These are phyloP conservation scores for Lophotriccus pileatus DNA, from an alignment of 2,797 vertebrate genomes.

Conservation along the genomic window DNA sequence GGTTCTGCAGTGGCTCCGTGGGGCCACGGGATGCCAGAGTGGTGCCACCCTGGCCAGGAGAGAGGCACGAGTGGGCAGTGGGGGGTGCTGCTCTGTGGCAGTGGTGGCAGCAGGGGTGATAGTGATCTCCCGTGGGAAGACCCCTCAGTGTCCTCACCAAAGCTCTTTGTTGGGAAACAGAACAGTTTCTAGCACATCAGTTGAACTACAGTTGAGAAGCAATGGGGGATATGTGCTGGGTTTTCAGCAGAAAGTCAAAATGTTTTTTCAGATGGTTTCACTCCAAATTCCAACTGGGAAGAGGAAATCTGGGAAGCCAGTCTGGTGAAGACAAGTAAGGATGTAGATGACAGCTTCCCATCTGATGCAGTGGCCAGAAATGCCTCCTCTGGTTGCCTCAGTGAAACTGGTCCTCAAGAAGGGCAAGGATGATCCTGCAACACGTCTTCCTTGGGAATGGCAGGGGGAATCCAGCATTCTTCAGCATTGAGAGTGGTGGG, in stretches of 20 bases:
- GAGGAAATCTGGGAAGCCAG: not conserved
- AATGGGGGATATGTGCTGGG: not conserved
- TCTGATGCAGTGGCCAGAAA: not conserved
- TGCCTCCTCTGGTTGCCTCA: rapidly evolving
- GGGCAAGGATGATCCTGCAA: not conserved
- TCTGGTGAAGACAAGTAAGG: rapidly evolving
- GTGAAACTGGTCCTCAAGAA: not conserved
- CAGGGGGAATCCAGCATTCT: not conserved
- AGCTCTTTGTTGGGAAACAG: not conserved
- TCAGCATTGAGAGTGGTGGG: not conserved
- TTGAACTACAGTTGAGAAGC: not conserved
- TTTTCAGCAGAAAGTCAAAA: not conserved
- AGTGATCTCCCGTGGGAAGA: not conserved
- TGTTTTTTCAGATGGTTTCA: constrained; percentile 28
- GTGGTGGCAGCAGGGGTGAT: not conserved
- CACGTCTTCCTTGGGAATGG: not conserved
- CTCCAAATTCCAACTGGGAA: not conserved
- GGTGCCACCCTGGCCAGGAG: not conserved
- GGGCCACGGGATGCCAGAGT: not conserved
- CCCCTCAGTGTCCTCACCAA: rapidly evolving
- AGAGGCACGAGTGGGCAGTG: rapidly evolving
- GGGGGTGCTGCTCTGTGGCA: not conserved
- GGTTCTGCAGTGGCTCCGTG: rapidly evolving
- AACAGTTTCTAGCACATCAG: not conserved
- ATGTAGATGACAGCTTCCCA: not conserved